Evolutionary conservation across 2,888 invertebrate genomes (phyloP).

Genomic region (Sminthurinus aureus): DNA sequence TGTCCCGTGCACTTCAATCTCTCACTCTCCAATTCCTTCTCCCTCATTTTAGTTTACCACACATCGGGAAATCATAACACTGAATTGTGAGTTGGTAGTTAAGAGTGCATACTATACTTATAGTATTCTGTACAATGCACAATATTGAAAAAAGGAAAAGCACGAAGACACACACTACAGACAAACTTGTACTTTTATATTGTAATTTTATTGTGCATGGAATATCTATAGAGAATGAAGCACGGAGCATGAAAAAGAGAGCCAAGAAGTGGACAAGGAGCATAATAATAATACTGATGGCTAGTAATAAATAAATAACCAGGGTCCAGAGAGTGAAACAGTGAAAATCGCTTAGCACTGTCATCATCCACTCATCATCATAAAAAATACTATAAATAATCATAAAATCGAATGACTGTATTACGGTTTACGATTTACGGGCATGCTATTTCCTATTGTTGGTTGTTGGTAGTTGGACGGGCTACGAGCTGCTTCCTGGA

Average conservation of each 20-base stretch:
- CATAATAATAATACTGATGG: no score
- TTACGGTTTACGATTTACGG: no score
- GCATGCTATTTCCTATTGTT: no score
- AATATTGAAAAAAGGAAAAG: not conserved
- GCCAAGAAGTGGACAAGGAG: no score
- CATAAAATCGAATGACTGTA: not conserved
- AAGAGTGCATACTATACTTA: not conserved
- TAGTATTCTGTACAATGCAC: not conserved
- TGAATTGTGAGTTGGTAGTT: no score
- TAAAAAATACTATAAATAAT: not conserved
- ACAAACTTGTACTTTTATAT: no score
- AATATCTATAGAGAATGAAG: no score
- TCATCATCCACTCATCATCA: slow-evolving; percentile 3
- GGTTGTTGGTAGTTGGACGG: no score
- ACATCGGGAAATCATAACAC: not conserved
- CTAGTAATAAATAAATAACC: no score
- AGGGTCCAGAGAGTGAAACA: not conserved
- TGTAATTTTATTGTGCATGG: no score
- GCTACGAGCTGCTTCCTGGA: no score
- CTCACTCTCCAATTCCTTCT: not conserved
- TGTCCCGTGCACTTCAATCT: not conserved
- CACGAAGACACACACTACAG: not conserved
- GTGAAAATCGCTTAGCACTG: slow-evolving; percentile 23
- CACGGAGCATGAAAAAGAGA: no score
- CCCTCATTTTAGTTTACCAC: not conserved